These are phyloP conservation scores for Leptothorax acervorum DNA, from an alignment of 2,888 invertebrate species.

Conservation along the genomic window DNA sequence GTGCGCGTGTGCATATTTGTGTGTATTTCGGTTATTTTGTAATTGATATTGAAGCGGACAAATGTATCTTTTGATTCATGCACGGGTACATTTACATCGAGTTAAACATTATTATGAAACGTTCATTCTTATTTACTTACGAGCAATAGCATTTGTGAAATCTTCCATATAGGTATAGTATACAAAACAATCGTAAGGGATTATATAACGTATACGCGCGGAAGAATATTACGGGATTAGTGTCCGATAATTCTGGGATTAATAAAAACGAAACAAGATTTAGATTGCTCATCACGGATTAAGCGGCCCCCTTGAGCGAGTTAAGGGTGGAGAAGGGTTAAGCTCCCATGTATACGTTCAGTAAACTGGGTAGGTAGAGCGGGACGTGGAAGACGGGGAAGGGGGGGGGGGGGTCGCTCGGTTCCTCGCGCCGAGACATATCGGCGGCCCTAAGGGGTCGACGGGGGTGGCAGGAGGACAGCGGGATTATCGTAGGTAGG, in stretches of 20 bases:
- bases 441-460: constrained; percentile 1
- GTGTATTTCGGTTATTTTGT: background rate
- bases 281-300: constrained; percentile 33
- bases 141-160: background rate
- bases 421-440: background rate
- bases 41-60: background rate
- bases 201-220: background rate
- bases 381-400: background rate
- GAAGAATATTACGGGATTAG: constrained; percentile 1
- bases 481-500: constrained; percentile 47
- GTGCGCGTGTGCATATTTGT: background rate
- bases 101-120: background rate
- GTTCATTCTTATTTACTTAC: background rate
- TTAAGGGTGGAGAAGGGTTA: constrained; percentile 19
- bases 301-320: background rate
- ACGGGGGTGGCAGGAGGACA: background rate
- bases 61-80: background rate
- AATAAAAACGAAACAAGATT: constrained; percentile 34
- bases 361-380: background rate
- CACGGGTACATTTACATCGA: background rate
- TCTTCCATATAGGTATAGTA: background rate
- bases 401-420: background rate
- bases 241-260: background rate
- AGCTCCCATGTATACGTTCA: background rate
- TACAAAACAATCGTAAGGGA: background rate